These are phyloP conservation scores for Leptoclinus maculatus DNA, from an alignment of 2,797 vertebrate genomes.

Conservation along the genomic window DNA sequence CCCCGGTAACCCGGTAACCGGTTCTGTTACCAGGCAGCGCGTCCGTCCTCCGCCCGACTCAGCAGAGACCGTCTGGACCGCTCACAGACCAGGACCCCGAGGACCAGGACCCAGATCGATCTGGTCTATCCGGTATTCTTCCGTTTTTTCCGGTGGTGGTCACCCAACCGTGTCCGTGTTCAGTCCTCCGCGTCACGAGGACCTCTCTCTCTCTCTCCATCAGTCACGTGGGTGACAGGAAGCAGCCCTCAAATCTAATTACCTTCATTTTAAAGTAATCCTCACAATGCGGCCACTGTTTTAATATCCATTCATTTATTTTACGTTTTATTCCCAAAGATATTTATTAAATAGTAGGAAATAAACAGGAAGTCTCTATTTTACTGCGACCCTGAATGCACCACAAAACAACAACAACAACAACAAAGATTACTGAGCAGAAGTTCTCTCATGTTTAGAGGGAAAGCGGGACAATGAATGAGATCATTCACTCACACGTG, in stretches of 20 bases:
- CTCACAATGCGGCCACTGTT: too few species aligned
- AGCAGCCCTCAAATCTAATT: neutral
- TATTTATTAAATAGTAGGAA: too few species aligned
- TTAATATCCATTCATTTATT: neutral
- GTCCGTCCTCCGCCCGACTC: slow-evolving; percentile 36
- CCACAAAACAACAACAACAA: neutral
- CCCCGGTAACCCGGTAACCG: slow-evolving; percentile 25
- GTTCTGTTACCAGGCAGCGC: slow-evolving; percentile 71
- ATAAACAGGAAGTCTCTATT: neutral
- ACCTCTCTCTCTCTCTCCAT: neutral
- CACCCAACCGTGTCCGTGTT: too few species aligned
- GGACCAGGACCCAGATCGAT: slow-evolving; percentile 5
- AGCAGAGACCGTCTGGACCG: neutral
- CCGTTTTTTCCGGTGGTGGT: neutral
- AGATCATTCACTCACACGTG: too few species aligned
- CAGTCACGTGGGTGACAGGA: slow-evolving; percentile 37
- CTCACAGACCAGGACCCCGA: neutral
- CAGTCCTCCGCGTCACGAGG: slow-evolving; percentile 26
- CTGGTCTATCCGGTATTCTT: neutral
- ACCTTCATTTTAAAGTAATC: neutral
- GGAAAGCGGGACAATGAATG: too few species aligned
- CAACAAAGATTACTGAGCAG: neutral
- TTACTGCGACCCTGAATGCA: neutral
- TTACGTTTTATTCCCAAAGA: neutral
- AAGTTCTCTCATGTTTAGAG: too few species aligned